These are phyloP conservation scores for Eubasilissa regina DNA, from an alignment of 1,140 invertebrate genomes.

Conservation along the genomic window DNA sequence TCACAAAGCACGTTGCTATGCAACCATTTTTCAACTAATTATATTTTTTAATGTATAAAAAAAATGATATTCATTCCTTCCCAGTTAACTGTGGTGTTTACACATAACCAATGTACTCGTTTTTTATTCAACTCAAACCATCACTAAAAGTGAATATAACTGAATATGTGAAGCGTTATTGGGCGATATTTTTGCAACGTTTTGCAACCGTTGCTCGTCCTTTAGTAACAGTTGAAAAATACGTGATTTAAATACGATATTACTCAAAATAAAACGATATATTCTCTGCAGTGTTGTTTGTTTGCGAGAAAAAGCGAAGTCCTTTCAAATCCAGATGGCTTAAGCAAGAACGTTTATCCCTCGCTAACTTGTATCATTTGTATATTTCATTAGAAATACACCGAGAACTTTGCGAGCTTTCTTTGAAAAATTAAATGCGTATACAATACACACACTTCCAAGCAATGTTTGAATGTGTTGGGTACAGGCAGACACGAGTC, in stretches of 20 bases:
- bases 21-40: no score
- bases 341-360: slow-evolving; percentile 35
- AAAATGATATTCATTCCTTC: no score
- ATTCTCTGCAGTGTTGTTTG: slow-evolving; percentile 36
- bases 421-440: background rate
- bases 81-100: no score
- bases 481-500: no score
- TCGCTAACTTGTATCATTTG: slow-evolving; percentile 29
- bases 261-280: slow-evolving; percentile 53
- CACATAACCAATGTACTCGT: no score
- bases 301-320: slow-evolving; percentile 44
- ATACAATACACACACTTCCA: no score
- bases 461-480: no score
- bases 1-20: no score
- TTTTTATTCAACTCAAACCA: no score
- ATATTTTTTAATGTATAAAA: no score
- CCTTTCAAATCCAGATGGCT: slow-evolving; percentile 45
- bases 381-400: slow-evolving; percentile 37
- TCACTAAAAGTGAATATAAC: no score
- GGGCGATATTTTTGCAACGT: background rate
- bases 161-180: background rate
- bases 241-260: slow-evolving; percentile 54
- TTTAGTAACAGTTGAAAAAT: slow-evolving; percentile 47
- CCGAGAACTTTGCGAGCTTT: background rate
- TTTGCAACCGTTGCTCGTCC: slow-evolving; percentile 18